These are phyloP conservation scores for Phataginus tricuspis DNA, from an alignment of 2,797 vertebrate species.

Conservation along the genomic window DNA sequence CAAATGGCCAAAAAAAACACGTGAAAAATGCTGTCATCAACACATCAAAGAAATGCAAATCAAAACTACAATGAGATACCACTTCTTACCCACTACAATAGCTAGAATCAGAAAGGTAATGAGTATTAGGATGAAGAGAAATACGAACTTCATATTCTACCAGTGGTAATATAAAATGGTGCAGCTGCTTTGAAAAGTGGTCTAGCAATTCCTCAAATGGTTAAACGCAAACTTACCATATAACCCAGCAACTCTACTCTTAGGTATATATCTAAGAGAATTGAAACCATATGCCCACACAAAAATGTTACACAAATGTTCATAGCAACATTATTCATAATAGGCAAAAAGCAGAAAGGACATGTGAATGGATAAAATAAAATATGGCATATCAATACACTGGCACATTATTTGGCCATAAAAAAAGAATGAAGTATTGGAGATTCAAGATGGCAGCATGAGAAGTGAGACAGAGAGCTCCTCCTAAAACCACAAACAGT, in stretches of 20 bases:
- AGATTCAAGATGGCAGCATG: too few species aligned
- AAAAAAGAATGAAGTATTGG: background rate
- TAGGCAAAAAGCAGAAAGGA: background rate
- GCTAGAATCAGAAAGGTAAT: background rate
- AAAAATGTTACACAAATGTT: background rate
- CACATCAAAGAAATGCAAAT: background rate
- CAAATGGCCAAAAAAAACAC: background rate
- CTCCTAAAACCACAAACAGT: too few species aligned
- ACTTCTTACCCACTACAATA: background rate
- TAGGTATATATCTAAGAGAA: background rate
- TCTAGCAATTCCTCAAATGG: background rate
- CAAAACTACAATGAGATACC: background rate
- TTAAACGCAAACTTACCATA: background rate
- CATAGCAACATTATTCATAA: background rate
- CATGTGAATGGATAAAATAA: background rate
- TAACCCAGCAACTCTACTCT: background rate
- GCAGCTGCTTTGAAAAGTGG: background rate
- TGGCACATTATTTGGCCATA: background rate
- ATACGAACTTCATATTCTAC: background rate
- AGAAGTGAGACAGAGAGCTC: too few species aligned
- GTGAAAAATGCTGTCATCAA: background rate
- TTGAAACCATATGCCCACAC: background rate
- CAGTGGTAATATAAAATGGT: background rate
- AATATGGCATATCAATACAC: background rate
- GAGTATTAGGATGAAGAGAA: background rate